These are phyloP conservation scores for Drosophila trapezifrons DNA, from an alignment of 1,140 invertebrate genomes.

Conservation along the genomic window DNA sequence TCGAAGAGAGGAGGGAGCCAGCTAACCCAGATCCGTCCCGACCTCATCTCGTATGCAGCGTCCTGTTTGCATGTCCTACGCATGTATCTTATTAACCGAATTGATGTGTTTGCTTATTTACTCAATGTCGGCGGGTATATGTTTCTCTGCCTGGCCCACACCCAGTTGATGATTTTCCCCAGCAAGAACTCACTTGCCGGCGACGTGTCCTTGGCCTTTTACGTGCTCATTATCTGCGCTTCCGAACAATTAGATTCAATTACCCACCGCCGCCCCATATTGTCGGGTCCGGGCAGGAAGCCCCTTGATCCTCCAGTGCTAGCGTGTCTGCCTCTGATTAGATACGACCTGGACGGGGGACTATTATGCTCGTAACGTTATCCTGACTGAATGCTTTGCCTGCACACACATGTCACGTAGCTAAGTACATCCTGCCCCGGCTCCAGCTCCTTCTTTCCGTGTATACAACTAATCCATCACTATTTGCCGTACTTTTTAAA, in stretches of 20 bases:
- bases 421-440: constrained; percentile 9
- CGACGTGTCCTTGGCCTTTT: constrained; percentile 43
- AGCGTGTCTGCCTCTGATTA: constrained; percentile 17
- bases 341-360: constrained; percentile 13
- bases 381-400: constrained; percentile 8
- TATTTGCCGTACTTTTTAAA: constrained; percentile 42
- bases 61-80: constrained; percentile 43
- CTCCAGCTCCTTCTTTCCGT: neutral
- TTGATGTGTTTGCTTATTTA: constrained; percentile 60
- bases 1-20: neutral
- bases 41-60: constrained; percentile 35
- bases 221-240: constrained; percentile 78
- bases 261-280: constrained; percentile 54
- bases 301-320: neutral
- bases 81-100: constrained; percentile 58
- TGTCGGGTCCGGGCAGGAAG: constrained; percentile 30
- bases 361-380: constrained; percentile 37
- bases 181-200: constrained; percentile 4
- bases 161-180: constrained; percentile 12
- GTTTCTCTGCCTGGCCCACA: constrained; percentile 29
- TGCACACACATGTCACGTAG: constrained; percentile 36
- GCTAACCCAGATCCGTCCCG: neutral
- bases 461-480: constrained; percentile 47
- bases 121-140: constrained; percentile 41
- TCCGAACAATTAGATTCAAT: constrained; percentile 82